A percentile compares a stretch with the other conserved stretches of the same genome.
phyloP scores from a whole-genome alignment of 2,113 vertebrate species.

The Erythrocercus mccallii region DNA sequence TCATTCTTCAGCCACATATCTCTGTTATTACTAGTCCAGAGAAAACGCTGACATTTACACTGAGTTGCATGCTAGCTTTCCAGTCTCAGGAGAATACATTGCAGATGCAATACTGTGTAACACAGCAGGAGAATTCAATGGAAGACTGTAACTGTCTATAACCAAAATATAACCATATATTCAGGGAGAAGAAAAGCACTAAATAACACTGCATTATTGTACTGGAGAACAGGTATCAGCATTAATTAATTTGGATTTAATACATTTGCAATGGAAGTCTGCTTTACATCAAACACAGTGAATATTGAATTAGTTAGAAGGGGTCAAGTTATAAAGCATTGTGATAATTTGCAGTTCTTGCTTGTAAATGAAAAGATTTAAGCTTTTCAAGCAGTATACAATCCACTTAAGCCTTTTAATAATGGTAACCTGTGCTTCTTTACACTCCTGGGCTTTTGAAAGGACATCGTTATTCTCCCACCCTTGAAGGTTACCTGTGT shows the following conservation, averaged over 20 bases:
- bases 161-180: not conserved
- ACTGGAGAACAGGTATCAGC: not conserved
- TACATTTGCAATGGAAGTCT: not conserved
- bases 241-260: conserved; percentile 5
- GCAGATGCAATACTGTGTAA: not conserved
- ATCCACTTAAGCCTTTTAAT: not conserved
- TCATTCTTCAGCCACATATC: not conserved
- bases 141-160: not conserved
- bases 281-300: not conserved
- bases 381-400: not conserved
- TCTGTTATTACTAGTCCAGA: not conserved
- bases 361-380: not conserved
- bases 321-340: not conserved
- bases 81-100: not conserved
- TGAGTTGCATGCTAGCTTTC: not conserved
- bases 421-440: not conserved
- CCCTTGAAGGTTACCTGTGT: not conserved
- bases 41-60: not conserved
- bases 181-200: not conserved
- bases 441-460: not conserved
- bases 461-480: not conserved
- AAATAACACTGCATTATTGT: not conserved
- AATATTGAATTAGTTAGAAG: conserved; percentile 26
- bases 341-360: not conserved
- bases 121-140: not conserved